Evolutionary conservation across 2,797 vertebrate genomes (phyloP).

Genomic region (Smutsia temminckii): DNA sequence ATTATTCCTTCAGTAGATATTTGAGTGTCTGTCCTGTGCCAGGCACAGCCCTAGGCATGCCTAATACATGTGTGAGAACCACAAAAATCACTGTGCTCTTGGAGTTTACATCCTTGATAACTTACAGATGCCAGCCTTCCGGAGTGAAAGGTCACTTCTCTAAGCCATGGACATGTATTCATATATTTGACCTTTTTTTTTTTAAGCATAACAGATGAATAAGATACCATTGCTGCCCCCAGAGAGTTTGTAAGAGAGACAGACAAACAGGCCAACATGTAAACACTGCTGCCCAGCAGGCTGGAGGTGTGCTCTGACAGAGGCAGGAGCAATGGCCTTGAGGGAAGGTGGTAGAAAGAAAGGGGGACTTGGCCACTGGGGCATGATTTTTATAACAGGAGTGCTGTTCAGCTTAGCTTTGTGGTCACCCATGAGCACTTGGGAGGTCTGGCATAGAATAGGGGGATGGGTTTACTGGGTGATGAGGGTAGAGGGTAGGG

Average conservation of each 20-base stretch:
- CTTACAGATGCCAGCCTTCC: neutral
- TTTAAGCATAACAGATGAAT: neutral
- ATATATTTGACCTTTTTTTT: neutral
- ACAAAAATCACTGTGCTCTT: neutral
- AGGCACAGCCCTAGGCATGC: neutral
- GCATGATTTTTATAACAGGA: neutral
- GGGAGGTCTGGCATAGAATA: neutral
- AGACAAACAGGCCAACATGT: neutral
- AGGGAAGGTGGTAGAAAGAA: neutral
- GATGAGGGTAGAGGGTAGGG: neutral
- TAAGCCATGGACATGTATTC: neutral
- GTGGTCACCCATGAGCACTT: neutral
- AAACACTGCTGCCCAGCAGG: neutral
- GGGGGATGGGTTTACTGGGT: neutral
- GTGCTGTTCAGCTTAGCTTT: neutral
- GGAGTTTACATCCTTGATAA: neutral
- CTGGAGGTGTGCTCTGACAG: fast-evolving
- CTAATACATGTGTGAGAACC: neutral
- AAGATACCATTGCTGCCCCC: neutral
- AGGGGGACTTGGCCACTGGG: neutral
- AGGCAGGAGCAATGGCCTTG: neutral
- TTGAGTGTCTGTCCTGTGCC: neutral
- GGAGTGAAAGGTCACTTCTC: neutral
- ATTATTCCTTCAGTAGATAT: neutral
- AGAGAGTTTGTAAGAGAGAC: neutral